Evolutionary conservation across 92 coral and sea anemone genomes (phyloP).

Genomic region (Phenganax stokvisi): DNA sequence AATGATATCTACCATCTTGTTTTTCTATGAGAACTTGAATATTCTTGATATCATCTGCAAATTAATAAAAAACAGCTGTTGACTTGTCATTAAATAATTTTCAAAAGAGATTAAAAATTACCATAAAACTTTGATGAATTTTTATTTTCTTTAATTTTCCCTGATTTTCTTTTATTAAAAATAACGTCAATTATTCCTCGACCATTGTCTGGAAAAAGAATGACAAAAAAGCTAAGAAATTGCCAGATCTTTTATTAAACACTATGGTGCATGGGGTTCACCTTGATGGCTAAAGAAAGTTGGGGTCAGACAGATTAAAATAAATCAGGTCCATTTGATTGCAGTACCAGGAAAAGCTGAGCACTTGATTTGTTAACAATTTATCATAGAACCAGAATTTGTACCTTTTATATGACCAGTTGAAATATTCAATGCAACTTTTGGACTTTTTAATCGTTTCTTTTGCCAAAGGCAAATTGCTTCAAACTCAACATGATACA

Average conservation of each 20-base stretch:
- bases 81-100: not conserved
- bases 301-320: too few relatives aligned
- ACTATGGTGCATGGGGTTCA: not conserved
- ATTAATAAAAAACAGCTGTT: not conserved
- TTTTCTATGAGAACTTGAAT: constrained; percentile 1
- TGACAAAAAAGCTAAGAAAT: not conserved
- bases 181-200: not conserved
- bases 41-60: constrained; percentile 13
- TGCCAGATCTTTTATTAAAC: not conserved
- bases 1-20: not conserved
- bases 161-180: not conserved
- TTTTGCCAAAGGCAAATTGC: constrained; percentile 48
- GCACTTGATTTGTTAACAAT: not conserved
- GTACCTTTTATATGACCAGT: constrained; percentile 37
- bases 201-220: not conserved
- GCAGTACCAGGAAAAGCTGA: not conserved
- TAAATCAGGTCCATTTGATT: too few relatives aligned
- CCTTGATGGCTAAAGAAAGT: not conserved
- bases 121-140: not conserved
- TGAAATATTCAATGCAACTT: constrained; percentile 44
- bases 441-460: constrained; percentile 43
- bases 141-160: not conserved
- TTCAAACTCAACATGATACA: constrained; percentile 52
- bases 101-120: not conserved
- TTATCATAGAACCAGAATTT: constrained; percentile 2